A percentile compares a stretch with the other conserved stretches of the same genome.
phyloP scores from a whole-genome alignment of 1,140 invertebrate species.

The Drepana arcuata region DNA sequence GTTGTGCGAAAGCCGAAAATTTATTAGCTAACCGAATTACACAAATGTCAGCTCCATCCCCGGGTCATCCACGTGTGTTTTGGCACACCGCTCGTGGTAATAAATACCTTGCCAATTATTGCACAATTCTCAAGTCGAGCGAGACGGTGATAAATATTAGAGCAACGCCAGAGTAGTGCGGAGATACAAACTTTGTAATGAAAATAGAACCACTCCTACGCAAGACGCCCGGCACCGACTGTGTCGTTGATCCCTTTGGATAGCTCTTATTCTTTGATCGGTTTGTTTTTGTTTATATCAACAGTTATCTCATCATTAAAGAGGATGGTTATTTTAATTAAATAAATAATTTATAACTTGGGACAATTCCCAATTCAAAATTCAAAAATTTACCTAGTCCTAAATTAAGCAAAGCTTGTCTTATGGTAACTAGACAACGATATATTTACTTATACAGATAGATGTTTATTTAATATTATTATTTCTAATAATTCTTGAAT shows the following conservation, averaged over 20 bases:
- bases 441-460: too few species aligned
- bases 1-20: background rate
- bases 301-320: too few species aligned
- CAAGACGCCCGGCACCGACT: slow-evolving; percentile 19
- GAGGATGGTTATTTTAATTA: too few species aligned
- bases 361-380: too few species aligned
- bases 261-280: slow-evolving; percentile 25
- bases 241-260: slow-evolving; percentile 60
- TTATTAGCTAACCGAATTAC: background rate
- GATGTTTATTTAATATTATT: too few species aligned
- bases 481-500: too few species aligned
- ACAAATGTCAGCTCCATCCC: slow-evolving; percentile 5
- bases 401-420: too few species aligned
- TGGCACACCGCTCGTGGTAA: slow-evolving; percentile 32
- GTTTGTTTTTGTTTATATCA: slow-evolving; percentile 24
- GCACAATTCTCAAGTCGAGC: slow-evolving; percentile 34
- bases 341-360: too few species aligned
- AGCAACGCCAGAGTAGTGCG: slow-evolving; percentile 21
- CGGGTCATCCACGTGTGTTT: slow-evolving; percentile 49
- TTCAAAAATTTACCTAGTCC: too few species aligned
- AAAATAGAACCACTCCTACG: slow-evolving; percentile 62
- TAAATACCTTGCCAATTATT: slow-evolving; percentile 55
- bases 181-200: slow-evolving; percentile 30
- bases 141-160: slow-evolving; percentile 19
- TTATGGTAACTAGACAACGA: too few species aligned